phyloP scores from a whole-genome alignment of 2,113 vertebrate genomes.

The Bagarius yarrelli region DNA sequence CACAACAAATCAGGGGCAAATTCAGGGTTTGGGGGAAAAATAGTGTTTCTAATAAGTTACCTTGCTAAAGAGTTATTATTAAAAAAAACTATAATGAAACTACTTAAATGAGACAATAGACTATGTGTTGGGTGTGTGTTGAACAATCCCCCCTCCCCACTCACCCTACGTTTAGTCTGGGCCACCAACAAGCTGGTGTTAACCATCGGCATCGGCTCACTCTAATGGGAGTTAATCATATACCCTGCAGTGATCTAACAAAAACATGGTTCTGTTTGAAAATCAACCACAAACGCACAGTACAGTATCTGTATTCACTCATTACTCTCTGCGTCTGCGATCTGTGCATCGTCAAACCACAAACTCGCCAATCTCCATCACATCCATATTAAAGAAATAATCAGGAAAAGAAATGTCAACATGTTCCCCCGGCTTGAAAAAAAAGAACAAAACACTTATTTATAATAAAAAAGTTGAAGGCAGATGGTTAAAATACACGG shows the following conservation, averaged over 20 bases:
- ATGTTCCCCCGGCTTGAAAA: not conserved
- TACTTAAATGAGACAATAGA: no score
- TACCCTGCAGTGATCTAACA: slow-evolving; percentile 67
- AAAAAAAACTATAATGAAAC: no score
- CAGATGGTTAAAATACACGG: not conserved
- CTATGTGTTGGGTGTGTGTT: not conserved
- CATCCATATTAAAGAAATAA: slow-evolving; percentile 15
- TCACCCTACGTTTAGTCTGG: slow-evolving; percentile 3
- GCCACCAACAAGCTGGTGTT: slow-evolving; percentile 42
- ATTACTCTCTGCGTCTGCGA: slow-evolving; percentile 67
- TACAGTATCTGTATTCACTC: slow-evolving; percentile 76
- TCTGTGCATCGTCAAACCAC: slow-evolving; percentile 7
- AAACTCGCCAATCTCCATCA: slow-evolving; percentile 16
- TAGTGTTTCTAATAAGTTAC: no score
- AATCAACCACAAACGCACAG: slow-evolving; percentile 65
- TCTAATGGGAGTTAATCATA: slow-evolving; percentile 78
- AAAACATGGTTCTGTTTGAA: slow-evolving; percentile 68
- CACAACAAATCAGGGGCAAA: no score
- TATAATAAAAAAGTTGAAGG: not conserved
- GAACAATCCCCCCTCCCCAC: not conserved
- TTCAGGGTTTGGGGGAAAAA: no score
- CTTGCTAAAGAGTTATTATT: no score
- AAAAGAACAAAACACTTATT: slow-evolving; percentile 7
- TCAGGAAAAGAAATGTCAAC: not conserved
- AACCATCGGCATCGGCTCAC: slow-evolving; percentile 60